Percentiles rank a stretch among this genome's conserved stretches.
Conservation (phyloP, 2,797 vertebrate genomes). For the Kryptopterus vitreolus region DNA sequence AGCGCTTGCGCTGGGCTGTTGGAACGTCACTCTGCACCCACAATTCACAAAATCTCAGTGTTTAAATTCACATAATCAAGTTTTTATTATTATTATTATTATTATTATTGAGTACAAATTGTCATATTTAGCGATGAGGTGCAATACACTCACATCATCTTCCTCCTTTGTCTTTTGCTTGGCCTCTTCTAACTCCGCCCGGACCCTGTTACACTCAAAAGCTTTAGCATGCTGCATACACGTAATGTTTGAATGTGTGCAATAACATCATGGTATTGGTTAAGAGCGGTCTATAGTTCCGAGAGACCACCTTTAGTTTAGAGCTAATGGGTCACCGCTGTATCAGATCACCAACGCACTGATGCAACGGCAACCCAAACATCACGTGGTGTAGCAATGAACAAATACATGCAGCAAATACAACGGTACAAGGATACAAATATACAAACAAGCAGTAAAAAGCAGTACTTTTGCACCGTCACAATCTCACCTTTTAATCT, state of each 20-base stretch:
- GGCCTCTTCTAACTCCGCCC: slow-evolving; percentile 82
- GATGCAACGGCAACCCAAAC: background rate
- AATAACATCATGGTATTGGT: background rate
- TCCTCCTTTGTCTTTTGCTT: slow-evolving; percentile 91
- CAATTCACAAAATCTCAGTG: background rate
- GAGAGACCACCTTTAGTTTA: background rate
- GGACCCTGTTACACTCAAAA: slow-evolving; percentile 73
- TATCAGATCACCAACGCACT: background rate
- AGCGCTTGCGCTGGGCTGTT: slow-evolving; percentile 86
- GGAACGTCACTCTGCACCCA: slow-evolving; percentile 81
- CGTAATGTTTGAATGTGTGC: background rate
- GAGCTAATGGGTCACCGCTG: too few species aligned
- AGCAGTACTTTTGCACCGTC: background rate
- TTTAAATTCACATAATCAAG: too few species aligned
- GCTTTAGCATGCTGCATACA: background rate
- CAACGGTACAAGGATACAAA: background rate
- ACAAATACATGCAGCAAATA: background rate
- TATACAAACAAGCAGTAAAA: background rate
- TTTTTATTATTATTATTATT: too few species aligned
- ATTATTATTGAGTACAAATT: too few species aligned
- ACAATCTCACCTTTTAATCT: slow-evolving; percentile 83
- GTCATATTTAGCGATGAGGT: background rate
- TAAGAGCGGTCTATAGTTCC: too few species aligned
- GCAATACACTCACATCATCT: slow-evolving; percentile 83
- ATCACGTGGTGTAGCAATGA: background rate